Evolutionary conservation across 35 echinoderm and acorn worm species (phyloP), one percentile per base, ranked within the genome.

Genomic region (Lytechinus pictus): DNA sequence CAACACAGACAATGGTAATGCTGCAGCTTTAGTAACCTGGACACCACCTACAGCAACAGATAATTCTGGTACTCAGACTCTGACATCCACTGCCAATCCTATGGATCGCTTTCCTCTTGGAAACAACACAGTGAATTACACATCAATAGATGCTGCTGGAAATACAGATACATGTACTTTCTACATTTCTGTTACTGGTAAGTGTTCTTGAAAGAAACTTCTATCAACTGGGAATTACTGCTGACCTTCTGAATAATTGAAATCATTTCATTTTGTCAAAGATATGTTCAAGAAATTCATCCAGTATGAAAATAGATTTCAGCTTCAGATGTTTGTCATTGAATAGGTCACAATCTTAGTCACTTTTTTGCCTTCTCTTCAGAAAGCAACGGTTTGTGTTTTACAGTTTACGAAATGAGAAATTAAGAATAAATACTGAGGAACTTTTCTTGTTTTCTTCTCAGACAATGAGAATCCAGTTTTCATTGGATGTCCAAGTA

Each of bases 381-480:
- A 2, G 33, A 44, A 44, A 44, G 33, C 33, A 44, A 44, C 33
- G 2, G 33, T 44, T 44, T 1, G 33, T 44, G 33, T 44, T 44
- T n/a, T n/a, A n/a, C n/a, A 44, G 33, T 2, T 44, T 44, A 44
- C 33, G 33, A 44, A 44, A 44, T 0, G 2, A 1, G 33, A 44
- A 44, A 44, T 44, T 44, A 1, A 44, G 33, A 44, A 44, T 44
- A 44, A 44, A 44, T 44, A 44, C 2, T 44, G 33, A 44, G 2
- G 33, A 44, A 44, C 33, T 44, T 44, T 44, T 44, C 33, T 44
- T 44, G 33, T 44, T 44, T 1, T 44, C 33, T 66, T 79, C 19
- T 24, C n/a, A 55, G 95, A 96, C 28, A 29, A 53, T 55, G 92
- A 87, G 54, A 56, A 54, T 55, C 95, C 95, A 27, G 72, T 87